A percentile compares a stretch with the other conserved stretches of the same genome.
Conservation (phyloP, 2,113 vertebrate genomes). For the Epinephelus moara region DNA sequence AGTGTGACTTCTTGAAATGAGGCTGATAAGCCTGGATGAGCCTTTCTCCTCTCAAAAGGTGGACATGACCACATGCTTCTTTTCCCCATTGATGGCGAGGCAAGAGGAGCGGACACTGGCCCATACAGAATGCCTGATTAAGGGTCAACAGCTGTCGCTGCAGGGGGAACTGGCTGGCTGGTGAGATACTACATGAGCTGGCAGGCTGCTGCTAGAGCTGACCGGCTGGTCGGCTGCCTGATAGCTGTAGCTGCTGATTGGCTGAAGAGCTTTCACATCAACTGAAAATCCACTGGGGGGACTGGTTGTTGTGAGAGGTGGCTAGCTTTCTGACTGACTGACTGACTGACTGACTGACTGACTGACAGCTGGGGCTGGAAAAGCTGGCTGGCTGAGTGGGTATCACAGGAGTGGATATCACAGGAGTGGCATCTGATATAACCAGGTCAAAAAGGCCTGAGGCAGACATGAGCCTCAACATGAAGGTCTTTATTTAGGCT, state of each 20-base stretch:
- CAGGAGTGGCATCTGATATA: constrained; percentile 5
- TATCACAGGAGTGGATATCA: neutral
- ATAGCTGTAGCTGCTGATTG: constrained; percentile 11
- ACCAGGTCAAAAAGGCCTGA: neutral
- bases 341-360: constrained; percentile 29
- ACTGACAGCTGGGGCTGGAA: constrained; percentile 13
- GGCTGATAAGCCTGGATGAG: neutral
- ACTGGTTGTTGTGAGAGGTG: constrained; percentile 11
- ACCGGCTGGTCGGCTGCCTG: constrained; percentile 5
- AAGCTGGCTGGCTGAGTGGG: neutral
- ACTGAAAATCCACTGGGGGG: constrained; percentile 19
- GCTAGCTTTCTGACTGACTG: constrained; percentile 22
- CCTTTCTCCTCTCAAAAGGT: neutral
- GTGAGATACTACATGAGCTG: constrained; percentile 3
- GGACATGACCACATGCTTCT: neutral
- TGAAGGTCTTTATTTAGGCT: neutral
- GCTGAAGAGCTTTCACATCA: constrained; percentile 20
- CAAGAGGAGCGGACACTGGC: neutral
- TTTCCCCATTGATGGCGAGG: neutral
- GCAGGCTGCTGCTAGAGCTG: constrained; percentile 13
- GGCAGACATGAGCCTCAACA: neutral
- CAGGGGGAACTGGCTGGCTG: constrained; percentile 9
- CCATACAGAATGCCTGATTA: neutral
- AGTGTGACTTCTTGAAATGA: neutral
- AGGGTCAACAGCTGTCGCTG: constrained; percentile 34